Evolutionary conservation across 2,797 vertebrate genomes (phyloP).

Genomic region (Rhynchonycteris naso): DNA sequence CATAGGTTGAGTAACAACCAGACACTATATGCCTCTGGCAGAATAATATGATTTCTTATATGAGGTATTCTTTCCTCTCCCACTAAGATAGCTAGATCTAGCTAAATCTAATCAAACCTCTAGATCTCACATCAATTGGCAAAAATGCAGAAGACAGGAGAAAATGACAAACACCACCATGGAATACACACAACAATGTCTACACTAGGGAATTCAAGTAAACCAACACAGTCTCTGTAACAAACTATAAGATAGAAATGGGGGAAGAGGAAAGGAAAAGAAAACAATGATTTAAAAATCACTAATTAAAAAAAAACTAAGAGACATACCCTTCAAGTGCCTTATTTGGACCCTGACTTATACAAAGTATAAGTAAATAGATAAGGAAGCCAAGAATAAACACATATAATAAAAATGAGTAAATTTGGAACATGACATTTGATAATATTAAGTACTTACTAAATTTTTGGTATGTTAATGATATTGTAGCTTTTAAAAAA

Average conservation of each 20-base stretch:
- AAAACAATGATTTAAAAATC: background rate
- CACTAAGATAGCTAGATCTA: background rate
- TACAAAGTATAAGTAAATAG: background rate
- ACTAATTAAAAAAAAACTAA: background rate
- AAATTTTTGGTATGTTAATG: background rate
- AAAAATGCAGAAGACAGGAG: background rate
- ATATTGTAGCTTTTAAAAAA: background rate
- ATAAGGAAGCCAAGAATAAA: background rate
- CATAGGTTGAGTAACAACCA: background rate
- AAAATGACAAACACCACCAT: background rate
- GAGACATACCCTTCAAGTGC: background rate
- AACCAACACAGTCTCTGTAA: background rate
- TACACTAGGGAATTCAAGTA: background rate
- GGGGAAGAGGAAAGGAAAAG: background rate
- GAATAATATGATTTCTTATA: background rate
- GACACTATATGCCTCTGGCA: background rate
- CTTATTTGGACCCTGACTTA: background rate
- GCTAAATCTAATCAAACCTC: background rate
- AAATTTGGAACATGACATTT: background rate
- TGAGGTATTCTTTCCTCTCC: background rate
- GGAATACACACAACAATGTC: background rate
- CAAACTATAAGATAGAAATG: background rate
- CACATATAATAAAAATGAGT: background rate
- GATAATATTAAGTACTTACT: background rate
- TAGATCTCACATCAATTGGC: background rate